phyloP scores from a whole-genome alignment of 2,113 vertebrate species.

The Stictonetta naevosa region DNA sequence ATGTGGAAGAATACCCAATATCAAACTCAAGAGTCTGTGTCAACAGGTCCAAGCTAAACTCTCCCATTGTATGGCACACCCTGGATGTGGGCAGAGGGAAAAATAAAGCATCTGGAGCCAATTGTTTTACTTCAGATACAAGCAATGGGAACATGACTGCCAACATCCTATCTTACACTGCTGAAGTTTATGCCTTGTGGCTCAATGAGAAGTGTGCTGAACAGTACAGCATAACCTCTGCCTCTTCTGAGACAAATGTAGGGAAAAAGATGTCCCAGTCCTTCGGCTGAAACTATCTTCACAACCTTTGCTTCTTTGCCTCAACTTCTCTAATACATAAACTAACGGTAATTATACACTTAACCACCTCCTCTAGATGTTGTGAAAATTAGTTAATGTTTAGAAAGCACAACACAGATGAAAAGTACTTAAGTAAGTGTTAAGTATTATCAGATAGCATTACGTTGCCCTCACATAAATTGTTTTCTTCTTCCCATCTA shows the following conservation, averaged over 20 bases:
- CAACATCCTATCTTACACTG: background rate
- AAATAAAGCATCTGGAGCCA: background rate
- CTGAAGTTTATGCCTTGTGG: background rate
- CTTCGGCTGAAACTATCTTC: background rate
- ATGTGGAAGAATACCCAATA: background rate
- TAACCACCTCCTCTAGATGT: background rate
- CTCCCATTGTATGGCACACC: background rate
- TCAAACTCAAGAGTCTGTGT: background rate
- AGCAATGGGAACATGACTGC: background rate
- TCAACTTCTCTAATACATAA: background rate
- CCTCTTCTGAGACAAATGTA: background rate
- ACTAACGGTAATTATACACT: constrained; percentile 1
- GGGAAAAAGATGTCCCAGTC: background rate
- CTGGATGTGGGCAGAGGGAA: background rate
- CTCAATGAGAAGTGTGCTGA: background rate
- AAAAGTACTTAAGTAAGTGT: background rate
- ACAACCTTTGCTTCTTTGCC: background rate
- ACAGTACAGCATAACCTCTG: background rate
- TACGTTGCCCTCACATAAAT: background rate
- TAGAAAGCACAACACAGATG: background rate
- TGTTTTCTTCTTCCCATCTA: background rate
- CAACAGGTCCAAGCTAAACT: background rate
- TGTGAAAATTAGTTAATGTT: constrained; percentile 40
- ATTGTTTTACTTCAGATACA: background rate
- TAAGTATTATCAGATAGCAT: constrained; percentile 15